Base-by-base conservation (phyloP, 37 sponge, comb jelly and placozoan species). In the Axinella damicornis region DNA sequence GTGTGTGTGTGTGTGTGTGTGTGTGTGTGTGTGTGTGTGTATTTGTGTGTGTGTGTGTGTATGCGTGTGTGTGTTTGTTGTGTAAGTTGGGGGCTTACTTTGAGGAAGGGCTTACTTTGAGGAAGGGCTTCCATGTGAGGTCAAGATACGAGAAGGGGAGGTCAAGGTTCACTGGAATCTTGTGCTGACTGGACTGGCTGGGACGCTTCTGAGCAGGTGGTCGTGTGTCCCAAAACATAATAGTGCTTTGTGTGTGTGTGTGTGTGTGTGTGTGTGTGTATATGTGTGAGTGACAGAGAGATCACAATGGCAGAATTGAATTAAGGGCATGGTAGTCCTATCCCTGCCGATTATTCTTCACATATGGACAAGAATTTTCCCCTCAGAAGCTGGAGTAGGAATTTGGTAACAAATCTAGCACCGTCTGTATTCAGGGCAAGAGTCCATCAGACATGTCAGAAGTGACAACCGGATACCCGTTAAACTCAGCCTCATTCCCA, bases 211-310 rank as follows among this genome's bases (percentile, higher is more conserved):
- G 78, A 12, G 81, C 57, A 0, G 77, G 88, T 15, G 88, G 93
- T 33, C 99, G 52, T 28, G 79, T 90, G 60, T 98, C 99, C 99
- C 99, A 98, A 71, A 96, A 85, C 89, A 95, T 59, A n/a, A 91
- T 86, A 60, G 62, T 57, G 38, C 95, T 94, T 54, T 52, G 77
- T 52, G 52, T 41, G 64, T 46, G 46, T 46, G 46, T 46, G 46
- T 22, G 30, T 40, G 52, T 24, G 63, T 24, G 33, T 24, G 69
- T 46, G 81, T 9, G 69, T 19, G 33, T n/a, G 56, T 27, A 12
- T 38, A 17, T 38, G 2, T 31, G 69, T n/a, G n/a, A 14, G 67
- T 18, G 67, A 65, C 24, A 25, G 21, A 32, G 36, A 69, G 21
- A 34, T 69, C 34, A 32, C 32, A 69, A 18, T 69, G 35, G 34